Conservation (phyloP, 2,888 invertebrate species). For the Andrena haemorrhoa region DNA sequence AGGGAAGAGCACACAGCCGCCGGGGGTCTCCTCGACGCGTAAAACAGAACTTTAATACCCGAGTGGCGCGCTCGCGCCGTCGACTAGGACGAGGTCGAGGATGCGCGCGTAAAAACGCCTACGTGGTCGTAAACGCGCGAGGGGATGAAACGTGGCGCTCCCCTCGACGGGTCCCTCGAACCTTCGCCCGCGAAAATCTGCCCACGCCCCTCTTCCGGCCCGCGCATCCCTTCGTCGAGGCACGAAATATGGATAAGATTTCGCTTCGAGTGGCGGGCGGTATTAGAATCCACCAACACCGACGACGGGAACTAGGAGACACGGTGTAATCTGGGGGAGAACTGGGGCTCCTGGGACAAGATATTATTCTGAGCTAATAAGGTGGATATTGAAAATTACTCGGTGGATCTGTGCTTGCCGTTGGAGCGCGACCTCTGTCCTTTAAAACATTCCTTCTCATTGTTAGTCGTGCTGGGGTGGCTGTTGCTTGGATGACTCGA, state of each 20-base stretch:
- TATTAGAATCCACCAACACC: constrained; percentile 52
- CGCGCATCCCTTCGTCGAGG: constrained; percentile 35
- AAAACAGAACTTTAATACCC: constrained; percentile 73
- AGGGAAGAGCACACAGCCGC: constrained; percentile 7
- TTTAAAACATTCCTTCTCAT: not conserved
- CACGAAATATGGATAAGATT: constrained; percentile 72
- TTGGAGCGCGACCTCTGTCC: constrained; percentile 4
- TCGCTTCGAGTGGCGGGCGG: constrained; percentile 61
- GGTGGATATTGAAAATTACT: constrained; percentile 78
- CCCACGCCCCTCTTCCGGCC: constrained; percentile 28
- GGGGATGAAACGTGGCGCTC: constrained; percentile 39
- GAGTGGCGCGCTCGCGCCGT: constrained; percentile 45
- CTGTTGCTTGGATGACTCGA: not conserved
- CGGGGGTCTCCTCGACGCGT: constrained; percentile 51
- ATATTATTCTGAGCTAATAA: constrained; percentile 77
- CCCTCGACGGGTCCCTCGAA: constrained; percentile 30
- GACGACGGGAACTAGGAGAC: constrained; percentile 46
- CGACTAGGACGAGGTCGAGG: constrained; percentile 50
- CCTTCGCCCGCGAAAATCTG: not conserved
- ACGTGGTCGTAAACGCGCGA: constrained; percentile 66
- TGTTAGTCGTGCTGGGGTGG: not conserved
- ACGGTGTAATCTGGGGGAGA: constrained; percentile 72
- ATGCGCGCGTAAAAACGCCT: constrained; percentile 68
- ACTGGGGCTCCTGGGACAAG: constrained; percentile 74
- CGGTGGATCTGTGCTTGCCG: not conserved